These are phyloP conservation scores for Gryon sp. DNA, from an alignment of 1,140 invertebrate species.

Conservation along the genomic window DNA sequence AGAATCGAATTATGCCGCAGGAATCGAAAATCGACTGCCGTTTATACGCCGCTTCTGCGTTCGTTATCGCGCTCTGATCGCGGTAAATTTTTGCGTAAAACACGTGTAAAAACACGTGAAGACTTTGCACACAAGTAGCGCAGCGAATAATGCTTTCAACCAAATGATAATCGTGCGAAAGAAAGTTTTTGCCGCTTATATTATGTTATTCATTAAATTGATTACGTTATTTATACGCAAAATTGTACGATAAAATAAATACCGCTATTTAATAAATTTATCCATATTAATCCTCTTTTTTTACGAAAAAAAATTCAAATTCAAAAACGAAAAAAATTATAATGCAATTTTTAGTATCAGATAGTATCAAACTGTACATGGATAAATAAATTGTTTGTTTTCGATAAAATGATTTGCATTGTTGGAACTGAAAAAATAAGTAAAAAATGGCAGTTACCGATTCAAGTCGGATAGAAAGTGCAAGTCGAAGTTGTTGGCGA, in stretches of 20 bases:
- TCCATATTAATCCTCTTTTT: no score
- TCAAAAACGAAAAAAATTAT: no score
- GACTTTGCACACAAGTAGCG: conserved; percentile 35
- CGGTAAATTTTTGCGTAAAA: conserved; percentile 67
- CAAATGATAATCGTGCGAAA: conserved; percentile 60
- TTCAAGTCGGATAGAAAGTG: conserved; percentile 32
- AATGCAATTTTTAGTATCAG: no score
- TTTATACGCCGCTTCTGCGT: conserved; percentile 42
- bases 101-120: conserved; percentile 66
- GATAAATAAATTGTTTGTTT: no score
- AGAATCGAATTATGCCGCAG: conserved; percentile 43
- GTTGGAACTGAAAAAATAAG: neutral
- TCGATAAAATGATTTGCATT: neutral
- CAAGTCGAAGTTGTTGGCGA: conserved; percentile 21
- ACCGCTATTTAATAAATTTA: no score
- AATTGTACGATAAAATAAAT: no score
- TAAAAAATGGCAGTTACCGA: conserved; percentile 29
- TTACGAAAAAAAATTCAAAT: no score
- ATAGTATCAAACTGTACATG: no score
- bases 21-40: conserved; percentile 58
- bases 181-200: neutral
- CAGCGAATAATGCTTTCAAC: conserved; percentile 48
- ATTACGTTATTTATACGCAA: conserved; percentile 11
- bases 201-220: conserved; percentile 48
- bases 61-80: conserved; percentile 64